phyloP scores from a whole-genome alignment of 2,888 invertebrate genomes.

The Dastarcus helophoroides region DNA sequence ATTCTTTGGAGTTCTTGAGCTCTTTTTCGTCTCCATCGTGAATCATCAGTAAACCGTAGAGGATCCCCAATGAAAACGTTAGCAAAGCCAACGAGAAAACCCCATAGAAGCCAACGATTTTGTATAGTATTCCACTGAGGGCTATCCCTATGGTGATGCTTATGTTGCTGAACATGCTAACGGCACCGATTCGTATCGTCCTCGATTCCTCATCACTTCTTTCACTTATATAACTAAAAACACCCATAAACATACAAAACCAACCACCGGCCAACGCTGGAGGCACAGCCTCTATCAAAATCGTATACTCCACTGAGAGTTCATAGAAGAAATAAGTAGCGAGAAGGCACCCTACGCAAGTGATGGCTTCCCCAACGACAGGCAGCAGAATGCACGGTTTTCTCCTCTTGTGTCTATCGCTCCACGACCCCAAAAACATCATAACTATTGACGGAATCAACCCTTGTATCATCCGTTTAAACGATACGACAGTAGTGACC shows the following conservation, averaged over 20 bases:
- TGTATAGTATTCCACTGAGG: constrained; percentile 42
- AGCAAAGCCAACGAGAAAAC: constrained; percentile 39
- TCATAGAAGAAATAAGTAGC: constrained; percentile 45
- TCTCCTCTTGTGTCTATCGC: constrained; percentile 44
- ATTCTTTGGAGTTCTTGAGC: constrained; percentile 9
- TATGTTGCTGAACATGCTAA: constrained; percentile 42
- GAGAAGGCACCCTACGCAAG: constrained; percentile 40
- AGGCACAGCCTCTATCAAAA: constrained; percentile 42
- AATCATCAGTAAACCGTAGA: constrained; percentile 35
- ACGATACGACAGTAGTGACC: constrained; percentile 38
- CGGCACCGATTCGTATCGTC: constrained; percentile 48
- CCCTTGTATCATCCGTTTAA: constrained; percentile 44
- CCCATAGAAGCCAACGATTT: constrained; percentile 42
- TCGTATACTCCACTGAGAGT: constrained; percentile 41
- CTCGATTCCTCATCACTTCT: constrained; percentile 43
- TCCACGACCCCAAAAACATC: constrained; percentile 50
- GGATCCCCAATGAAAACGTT: constrained; percentile 38
- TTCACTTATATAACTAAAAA: constrained; percentile 50
- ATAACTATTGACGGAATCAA: constrained; percentile 44
- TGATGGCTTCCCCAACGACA: constrained; percentile 42
- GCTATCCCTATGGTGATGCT: constrained; percentile 40
- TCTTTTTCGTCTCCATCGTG: constrained; percentile 8
- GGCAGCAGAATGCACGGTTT: constrained; percentile 48
- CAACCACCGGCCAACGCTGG: constrained; percentile 44
- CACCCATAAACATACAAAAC: constrained; percentile 45